Base-by-base conservation (phyloP, 2,797 vertebrate genomes). In the Taenioides sp. region DNA sequence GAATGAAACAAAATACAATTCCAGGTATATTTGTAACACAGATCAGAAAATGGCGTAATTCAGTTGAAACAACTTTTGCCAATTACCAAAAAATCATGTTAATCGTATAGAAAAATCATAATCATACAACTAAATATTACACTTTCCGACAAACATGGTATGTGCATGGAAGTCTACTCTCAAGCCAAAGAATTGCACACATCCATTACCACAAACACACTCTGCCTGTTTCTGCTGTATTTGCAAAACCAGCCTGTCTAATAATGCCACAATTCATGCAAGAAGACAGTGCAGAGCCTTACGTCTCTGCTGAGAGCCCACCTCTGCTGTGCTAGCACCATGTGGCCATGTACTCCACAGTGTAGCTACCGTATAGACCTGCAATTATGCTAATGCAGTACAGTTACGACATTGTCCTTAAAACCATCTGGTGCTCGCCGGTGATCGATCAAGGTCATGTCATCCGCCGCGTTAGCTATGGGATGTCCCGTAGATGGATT, bases 321-420 rank as follows among this genome's bases (percentile, higher is more conserved):
- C 60, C 4, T 70, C 57, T 66, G 79, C 72, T 65, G 70, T 60
- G 55, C 47, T 18, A 75, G 69, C 75, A 7, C 68, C 77, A 75
- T 73, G 77, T 71, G 78, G 84, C 74, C 86, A 82, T 76, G 81
- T 84, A 76, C 69, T 71, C 27, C 50, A 37, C 78, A 72, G 74
- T 70, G 49, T 63, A 47, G 43, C 43, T 47, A 78, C 69, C 62
- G 67, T 88, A 85, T 87, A 71, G 84, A 86, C 86, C 79, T 82
- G 76, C 20, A 10, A 80, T 88, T 91, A 93, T 93, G 91, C 84
- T 92, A 93, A 93, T 92, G 80, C 79, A 61, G 4, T 80, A 86
- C 80, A 81, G 86, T 89, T 85, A 93, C 89, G 91, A 80, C 86
- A 92, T 87, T 74, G 87, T 91, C 87, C 92, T 92, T 92, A 91